Base-by-base conservation (phyloP, 2,888 invertebrate species). In the Brenthis ino region DNA sequence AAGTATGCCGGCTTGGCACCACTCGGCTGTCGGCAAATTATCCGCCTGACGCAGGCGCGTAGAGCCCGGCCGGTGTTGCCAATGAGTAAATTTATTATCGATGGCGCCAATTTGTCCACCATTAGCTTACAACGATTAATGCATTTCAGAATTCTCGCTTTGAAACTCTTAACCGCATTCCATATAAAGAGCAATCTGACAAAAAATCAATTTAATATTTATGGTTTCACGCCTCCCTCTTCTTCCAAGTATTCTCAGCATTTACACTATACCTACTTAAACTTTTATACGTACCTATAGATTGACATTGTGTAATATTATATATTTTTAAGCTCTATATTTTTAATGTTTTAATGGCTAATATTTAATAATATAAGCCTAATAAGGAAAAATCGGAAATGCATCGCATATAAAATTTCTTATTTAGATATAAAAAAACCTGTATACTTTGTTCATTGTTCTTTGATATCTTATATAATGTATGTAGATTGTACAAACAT, bases 1-100 rank as follows among this genome's bases (percentile, higher is more conserved):
- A 78, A 80, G 81, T 79, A 75, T 78, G 81, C 82, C 80, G 78
- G 82, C 78, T 84, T 82, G 78, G 80, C 79, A 79, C 47, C 58
- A 60, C 58, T 60, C 58, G 12, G 48, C 2, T 60, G 48, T 50
- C 58, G 6, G 11, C 79, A 79, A 77, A 79, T 76, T 82, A 80
- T 78, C 79, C 76, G 82, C 79, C 77, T 76, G 81, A 78, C 68
- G 70, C 68, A 75, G 77, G 71, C 74, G 74, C 75, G 76, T 75
- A 76, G 74, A 56, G 33, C 55, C 61, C 74, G 76, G 74, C 76
- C 76, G 57, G 75, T 79, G 79, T 82, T 81, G 76, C 80, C 79
- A 80, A 77, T 80, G 80, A 76, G 80, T 82, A 80, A 82, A 85
- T 85, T 82, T 86, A 85, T 81, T 80, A 81, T 80, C 80, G 77